A percentile compares a stretch with the other conserved stretches of the same genome.
phyloP scores from a whole-genome alignment of 2,888 invertebrate species.

The Ochlodes sylvanus region DNA sequence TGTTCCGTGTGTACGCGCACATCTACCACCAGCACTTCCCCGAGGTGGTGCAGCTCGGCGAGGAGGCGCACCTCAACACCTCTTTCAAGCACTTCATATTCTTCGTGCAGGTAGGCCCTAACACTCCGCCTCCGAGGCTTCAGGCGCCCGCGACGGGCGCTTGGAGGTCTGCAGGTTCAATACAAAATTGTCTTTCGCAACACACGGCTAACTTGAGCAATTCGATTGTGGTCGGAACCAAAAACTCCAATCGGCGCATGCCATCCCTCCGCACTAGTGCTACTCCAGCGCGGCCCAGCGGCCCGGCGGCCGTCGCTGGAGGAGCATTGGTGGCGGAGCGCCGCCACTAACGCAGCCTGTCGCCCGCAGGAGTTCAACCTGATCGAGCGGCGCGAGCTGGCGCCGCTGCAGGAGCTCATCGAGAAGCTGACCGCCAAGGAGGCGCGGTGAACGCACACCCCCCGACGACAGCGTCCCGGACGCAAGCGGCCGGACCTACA shows the following conservation, averaged over 20 bases:
- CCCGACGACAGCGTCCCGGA: background rate
- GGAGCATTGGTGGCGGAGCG: no score
- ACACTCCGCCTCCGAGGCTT: no score
- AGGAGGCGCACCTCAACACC: conserved; percentile 99
- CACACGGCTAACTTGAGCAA: no score
- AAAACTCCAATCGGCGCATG: no score
- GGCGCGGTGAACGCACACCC: conserved; percentile 87
- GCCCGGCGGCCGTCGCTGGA: no score
- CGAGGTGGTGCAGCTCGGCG: conserved; percentile 98
- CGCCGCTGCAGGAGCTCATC: conserved; percentile 98
- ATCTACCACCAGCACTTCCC: conserved; percentile 99
- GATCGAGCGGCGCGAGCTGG: conserved; percentile 98
- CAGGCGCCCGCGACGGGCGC: no score
- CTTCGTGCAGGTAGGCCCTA: conserved; percentile 93
- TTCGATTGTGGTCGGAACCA: no score
- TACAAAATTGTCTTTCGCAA: no score
- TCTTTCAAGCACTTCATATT: conserved; percentile 99
- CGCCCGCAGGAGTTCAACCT: conserved; percentile 95
- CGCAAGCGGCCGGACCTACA: no score
- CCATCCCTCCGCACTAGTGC: no score
- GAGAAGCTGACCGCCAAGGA: conserved; percentile 97
- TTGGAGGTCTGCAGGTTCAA: no score
- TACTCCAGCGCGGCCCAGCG: no score
- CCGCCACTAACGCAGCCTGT: background rate
- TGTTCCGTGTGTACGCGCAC: conserved; percentile 99